These are phyloP conservation scores for Drosophila sechellia DNA, from an alignment of 1,140 invertebrate species.

Conservation along the genomic window DNA sequence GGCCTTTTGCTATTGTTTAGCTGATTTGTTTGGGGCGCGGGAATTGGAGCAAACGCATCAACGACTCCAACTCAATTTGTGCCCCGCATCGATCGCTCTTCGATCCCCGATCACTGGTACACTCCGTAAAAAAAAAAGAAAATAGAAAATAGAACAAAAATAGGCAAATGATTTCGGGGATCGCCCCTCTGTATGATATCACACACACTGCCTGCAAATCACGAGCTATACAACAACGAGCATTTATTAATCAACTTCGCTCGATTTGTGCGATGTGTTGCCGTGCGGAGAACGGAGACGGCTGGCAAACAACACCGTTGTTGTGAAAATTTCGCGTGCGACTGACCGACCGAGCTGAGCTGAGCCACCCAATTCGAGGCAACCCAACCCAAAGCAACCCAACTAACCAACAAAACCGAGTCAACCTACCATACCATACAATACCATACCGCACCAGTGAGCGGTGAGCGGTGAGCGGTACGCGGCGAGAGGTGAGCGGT, in stretches of 20 bases:
- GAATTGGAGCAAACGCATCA: conserved; percentile 70
- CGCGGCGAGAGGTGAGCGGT: conserved; percentile 4
- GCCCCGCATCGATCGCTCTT: conserved; percentile 19
- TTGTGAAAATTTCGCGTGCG: conserved; percentile 73
- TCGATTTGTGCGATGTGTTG: conserved; percentile 1
- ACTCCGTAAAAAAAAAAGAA: conserved; percentile 17
- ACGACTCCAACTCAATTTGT: conserved; percentile 54
- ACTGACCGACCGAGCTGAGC: conserved; percentile 59
- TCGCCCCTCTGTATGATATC: conserved; percentile 48
- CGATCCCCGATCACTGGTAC: conserved; percentile 30
- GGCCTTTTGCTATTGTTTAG: conserved; percentile 8
- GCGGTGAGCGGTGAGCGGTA: conserved; percentile 5
- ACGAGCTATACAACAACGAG: not conserved
- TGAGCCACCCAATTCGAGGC: conserved; percentile 23
- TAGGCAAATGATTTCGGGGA: conserved; percentile 4
- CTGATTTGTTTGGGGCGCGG: conserved; percentile 22
- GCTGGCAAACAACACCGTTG: conserved; percentile 21
- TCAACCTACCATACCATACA: too few relatives aligned
- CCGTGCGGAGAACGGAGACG: conserved; percentile 5
- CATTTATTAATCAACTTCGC: not conserved
- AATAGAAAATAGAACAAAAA: not conserved
- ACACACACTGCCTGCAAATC: conserved; percentile 1
- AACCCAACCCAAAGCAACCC: conserved; percentile 7
- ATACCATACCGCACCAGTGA: conserved; percentile 2
- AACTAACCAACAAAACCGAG: conserved; percentile 7